Conservation (phyloP, 2,797 vertebrate genomes). For the Limosa lapponica region DNA sequence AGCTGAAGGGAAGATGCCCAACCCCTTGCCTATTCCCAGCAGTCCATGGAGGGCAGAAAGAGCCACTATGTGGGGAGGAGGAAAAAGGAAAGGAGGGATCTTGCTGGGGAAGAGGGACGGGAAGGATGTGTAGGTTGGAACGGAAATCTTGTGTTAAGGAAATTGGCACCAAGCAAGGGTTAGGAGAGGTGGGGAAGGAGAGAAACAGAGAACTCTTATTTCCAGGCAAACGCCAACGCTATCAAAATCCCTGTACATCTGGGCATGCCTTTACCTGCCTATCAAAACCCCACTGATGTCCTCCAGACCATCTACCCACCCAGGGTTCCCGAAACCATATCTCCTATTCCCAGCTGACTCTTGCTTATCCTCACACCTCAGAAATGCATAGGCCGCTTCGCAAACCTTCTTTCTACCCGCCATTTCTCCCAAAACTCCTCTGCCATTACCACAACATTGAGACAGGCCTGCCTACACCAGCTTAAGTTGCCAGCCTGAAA, state of each 20-base stretch:
- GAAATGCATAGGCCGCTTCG: neutral
- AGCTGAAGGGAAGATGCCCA: accelerated
- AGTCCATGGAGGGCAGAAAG: neutral
- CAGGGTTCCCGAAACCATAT: neutral
- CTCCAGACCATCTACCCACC: neutral
- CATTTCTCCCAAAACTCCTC: neutral
- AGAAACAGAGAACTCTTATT: neutral
- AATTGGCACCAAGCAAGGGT: neutral
- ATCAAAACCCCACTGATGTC: neutral
- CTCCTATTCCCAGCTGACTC: neutral
- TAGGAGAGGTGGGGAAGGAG: neutral
- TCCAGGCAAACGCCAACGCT: neutral
- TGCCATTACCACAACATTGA: neutral
- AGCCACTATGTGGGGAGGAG: neutral
- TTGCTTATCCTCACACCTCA: neutral
- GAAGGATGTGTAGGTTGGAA: neutral
- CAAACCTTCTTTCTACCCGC: neutral
- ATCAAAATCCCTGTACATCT: neutral
- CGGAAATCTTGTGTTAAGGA: neutral
- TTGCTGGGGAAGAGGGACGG: neutral
- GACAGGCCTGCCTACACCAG: neutral
- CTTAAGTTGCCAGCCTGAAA: neutral
- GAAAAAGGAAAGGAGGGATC: neutral
- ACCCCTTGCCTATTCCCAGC: neutral
- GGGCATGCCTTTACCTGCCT: neutral